Percentiles rank a stretch among this genome's conserved stretches.
phyloP scores from a whole-genome alignment of 92 coral and sea anemone species.

The Epizoanthus rinbou region DNA sequence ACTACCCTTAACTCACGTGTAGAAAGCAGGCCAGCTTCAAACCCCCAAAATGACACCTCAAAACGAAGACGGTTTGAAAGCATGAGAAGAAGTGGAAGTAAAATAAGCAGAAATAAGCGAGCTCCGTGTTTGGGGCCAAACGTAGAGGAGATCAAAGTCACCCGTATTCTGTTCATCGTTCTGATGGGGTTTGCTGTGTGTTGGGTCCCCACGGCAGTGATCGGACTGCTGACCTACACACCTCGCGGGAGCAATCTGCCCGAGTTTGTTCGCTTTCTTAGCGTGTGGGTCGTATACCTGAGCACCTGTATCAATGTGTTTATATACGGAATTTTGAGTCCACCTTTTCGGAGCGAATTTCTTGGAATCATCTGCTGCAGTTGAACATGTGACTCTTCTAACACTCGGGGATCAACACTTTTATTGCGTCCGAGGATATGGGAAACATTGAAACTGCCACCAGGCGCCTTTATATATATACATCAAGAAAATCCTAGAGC shows the following conservation, averaged over 20 bases:
- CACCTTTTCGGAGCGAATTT: constrained; percentile 19
- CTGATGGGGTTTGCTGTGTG: constrained; percentile 29
- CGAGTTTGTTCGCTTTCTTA: constrained; percentile 21
- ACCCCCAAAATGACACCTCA: background rate
- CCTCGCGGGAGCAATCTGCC: constrained; percentile 14
- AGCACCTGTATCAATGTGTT: constrained; percentile 23
- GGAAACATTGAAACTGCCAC: too few species aligned
- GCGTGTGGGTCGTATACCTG: constrained; percentile 18
- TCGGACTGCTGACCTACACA: constrained; percentile 15
- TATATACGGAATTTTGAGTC: constrained; percentile 31
- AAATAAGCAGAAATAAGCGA: background rate
- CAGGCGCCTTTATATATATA: too few species aligned
- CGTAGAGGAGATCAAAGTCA: constrained; percentile 14
- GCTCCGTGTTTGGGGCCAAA: constrained; percentile 13
- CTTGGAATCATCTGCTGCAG: background rate
- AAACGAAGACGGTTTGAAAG: background rate
- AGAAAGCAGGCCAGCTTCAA: background rate
- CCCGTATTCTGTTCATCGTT: constrained; percentile 27
- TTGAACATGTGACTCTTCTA: background rate
- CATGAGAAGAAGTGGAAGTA: background rate
- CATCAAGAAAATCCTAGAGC: too few species aligned
- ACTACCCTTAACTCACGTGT: background rate
- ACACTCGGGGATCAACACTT: too few species aligned
- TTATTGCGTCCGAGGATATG: too few species aligned
- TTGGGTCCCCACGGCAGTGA: constrained; percentile 20